Percentiles rank a stretch among this genome's conserved stretches.
These are phyloP conservation scores for human (Homo sapiens) DNA, from an alignment of 2,113 vertebrate species.

Conservation along the genomic window DNA sequence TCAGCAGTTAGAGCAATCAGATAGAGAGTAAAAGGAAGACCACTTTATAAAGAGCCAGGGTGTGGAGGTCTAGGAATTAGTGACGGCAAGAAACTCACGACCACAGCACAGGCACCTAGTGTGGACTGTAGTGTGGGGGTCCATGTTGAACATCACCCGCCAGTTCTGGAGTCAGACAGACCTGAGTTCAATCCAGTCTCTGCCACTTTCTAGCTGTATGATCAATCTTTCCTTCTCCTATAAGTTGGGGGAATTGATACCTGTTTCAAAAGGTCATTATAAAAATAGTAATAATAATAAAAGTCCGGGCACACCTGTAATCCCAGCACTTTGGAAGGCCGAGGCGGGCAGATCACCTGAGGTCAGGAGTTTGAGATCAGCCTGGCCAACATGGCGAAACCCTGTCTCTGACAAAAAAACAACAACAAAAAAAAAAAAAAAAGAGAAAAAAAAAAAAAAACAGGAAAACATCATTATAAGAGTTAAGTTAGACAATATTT, in stretches of 20 bases:
- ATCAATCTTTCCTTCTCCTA: not conserved
- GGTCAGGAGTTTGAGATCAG: no score
- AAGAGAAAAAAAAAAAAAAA: no score
- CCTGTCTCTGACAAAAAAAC: no score
- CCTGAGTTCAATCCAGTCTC: not conserved
- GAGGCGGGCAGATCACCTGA: no score
- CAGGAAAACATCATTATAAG: not conserved
- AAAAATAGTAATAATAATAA: not conserved
- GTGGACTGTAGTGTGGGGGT: rapidly evolving
- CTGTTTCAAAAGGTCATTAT: not conserved
- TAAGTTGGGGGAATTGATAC: not conserved
- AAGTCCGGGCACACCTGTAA: no score
- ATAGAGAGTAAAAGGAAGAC: not conserved
- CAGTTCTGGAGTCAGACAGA: not conserved
- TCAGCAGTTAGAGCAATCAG: not conserved
- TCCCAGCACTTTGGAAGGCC: no score
- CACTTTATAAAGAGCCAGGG: not conserved
- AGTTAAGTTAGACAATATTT: not conserved
- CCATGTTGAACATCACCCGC: rapidly evolving
- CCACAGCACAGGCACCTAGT: not conserved
- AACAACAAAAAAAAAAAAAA: no score
- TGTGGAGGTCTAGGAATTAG: not conserved
- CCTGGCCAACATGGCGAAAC: no score
- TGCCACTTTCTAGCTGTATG: not conserved
- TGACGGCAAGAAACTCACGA: rapidly evolving